Percentiles rank a stretch among this genome's conserved stretches.
Evolutionary conservation across 2,888 invertebrate genomes (phyloP).

Genomic region (Dendrolimus pini): DNA sequence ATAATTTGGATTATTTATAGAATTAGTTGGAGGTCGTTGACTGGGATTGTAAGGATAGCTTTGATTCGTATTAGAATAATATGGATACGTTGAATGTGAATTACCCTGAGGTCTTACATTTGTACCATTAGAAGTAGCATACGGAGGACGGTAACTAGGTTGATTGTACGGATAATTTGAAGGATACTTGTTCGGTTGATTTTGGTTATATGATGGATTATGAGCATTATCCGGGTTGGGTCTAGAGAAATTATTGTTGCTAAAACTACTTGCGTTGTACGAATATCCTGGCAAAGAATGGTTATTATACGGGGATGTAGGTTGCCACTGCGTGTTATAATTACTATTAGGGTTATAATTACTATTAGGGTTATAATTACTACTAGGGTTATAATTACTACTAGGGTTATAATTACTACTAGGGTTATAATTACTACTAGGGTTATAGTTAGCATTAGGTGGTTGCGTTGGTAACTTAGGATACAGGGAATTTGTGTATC

Average conservation of each 20-base stretch:
- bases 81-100: background rate
- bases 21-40: conserved; percentile 1
- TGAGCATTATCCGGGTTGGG: background rate
- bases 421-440: background rate
- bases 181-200: background rate
- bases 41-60: conserved; percentile 3
- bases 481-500: background rate
- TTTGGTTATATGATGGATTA: background rate
- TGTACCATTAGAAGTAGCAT: conserved; percentile 2
- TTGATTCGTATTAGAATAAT: background rate
- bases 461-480: background rate
- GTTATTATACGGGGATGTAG: background rate
- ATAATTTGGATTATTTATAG: background rate
- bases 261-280: background rate
- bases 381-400: background rate
- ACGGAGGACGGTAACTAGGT: background rate
- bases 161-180: background rate
- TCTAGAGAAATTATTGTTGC: background rate
- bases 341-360: background rate
- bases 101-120: background rate
- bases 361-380: background rate
- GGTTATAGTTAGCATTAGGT: background rate
- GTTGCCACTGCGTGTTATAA: background rate
- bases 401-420: background rate
- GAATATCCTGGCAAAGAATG: background rate